Percentiles rank a stretch among this genome's conserved stretches.
Evolutionary conservation across 2,888 invertebrate genomes (phyloP).

Genomic region (Dioctria linearis): DNA sequence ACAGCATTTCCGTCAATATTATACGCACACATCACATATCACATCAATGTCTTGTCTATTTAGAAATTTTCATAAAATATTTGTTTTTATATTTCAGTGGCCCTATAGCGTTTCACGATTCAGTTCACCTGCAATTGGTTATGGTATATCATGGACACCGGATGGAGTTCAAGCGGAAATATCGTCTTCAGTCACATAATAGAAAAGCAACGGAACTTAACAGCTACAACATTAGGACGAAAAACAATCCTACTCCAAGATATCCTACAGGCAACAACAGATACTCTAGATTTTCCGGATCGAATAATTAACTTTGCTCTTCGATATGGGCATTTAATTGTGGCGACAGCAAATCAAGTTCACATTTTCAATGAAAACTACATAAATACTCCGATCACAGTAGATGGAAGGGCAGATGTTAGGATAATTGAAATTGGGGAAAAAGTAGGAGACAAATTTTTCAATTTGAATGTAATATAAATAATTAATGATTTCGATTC

Average conservation of each 20-base stretch:
- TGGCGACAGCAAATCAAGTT: conserved; percentile 93
- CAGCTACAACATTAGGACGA: conserved; percentile 82
- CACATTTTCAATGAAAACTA: conserved; percentile 93
- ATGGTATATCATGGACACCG: conserved; percentile 91
- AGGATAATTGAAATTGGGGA: conserved; percentile 67
- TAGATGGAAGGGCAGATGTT: conserved; percentile 77
- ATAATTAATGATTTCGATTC: not conserved
- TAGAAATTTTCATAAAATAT: not conserved
- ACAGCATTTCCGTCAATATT: too few species aligned
- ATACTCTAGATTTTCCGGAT: conserved; percentile 93
- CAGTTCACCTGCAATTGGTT: conserved; percentile 90
- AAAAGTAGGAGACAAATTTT: conserved; percentile 66
- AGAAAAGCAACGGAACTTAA: conserved; percentile 86
- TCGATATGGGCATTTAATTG: conserved; percentile 88
- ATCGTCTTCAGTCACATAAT: conserved; percentile 93
- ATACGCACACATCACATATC: too few species aligned
- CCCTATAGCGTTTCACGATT: conserved; percentile 81
- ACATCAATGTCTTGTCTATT: too few species aligned
- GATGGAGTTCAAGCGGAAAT: conserved; percentile 95
- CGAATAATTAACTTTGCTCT: conserved; percentile 90
- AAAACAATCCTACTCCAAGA: conserved; percentile 88
- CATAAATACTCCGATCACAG: conserved; percentile 96
- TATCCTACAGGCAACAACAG: conserved; percentile 85
- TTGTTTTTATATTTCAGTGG: conserved; percentile 78
- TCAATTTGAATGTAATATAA: not conserved